Percentiles rank a stretch among this genome's conserved stretches.
Evolutionary conservation across 2,113 vertebrate genomes (phyloP).

Genomic region (Abramis brama): DNA sequence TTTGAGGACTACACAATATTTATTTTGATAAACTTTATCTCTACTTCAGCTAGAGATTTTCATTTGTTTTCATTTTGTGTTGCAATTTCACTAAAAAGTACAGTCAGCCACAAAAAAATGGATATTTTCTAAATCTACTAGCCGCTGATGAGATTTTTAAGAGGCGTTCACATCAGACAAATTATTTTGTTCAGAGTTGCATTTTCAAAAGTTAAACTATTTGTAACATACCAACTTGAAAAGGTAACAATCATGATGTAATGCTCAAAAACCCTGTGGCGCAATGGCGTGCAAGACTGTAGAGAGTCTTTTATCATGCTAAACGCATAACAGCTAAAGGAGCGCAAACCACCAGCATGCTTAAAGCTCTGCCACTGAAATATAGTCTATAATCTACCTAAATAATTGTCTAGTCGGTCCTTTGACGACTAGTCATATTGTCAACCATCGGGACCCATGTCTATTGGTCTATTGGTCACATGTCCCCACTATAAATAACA

Average conservation of each 20-base stretch:
- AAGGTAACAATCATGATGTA: not conserved
- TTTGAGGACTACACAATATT: not conserved
- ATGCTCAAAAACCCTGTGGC: not conserved
- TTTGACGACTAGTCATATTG: not conserved
- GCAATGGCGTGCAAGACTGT: not conserved
- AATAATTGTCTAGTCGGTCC: not conserved
- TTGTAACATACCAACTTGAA: not conserved
- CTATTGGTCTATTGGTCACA: not conserved
- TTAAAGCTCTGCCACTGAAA: not conserved
- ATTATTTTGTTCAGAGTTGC: not conserved
- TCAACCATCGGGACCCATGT: not conserved
- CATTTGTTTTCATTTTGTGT: not conserved
- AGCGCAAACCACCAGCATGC: not conserved
- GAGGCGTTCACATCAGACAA: too few relatives aligned
- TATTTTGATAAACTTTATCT: not conserved
- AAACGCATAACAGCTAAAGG: not conserved
- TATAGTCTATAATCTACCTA: not conserved
- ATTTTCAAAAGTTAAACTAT: not conserved
- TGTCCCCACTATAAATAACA: not conserved
- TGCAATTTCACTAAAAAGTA: not conserved
- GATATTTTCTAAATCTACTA: not conserved
- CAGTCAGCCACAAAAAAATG: not conserved
- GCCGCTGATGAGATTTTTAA: not conserved
- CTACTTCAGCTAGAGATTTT: not conserved
- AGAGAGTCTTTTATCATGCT: not conserved